These are phyloP conservation scores for Poeciliopsis turrubarensis DNA, from an alignment of 2,113 vertebrate species.

Conservation along the genomic window DNA sequence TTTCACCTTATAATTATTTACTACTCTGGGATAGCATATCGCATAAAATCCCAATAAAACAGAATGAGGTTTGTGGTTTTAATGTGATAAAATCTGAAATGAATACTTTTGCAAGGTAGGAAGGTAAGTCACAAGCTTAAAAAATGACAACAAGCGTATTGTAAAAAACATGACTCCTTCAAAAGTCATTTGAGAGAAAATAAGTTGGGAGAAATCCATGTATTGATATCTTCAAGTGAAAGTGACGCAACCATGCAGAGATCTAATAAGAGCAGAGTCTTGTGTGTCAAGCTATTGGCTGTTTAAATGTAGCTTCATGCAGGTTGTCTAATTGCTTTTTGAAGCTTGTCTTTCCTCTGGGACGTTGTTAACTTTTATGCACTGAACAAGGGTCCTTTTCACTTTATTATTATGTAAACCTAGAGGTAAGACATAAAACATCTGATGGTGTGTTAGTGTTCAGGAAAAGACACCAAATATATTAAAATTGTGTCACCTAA, in stretches of 20 bases:
- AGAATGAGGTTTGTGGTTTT: too few relatives aligned
- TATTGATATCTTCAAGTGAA: conserved; percentile 52
- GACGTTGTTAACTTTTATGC: conserved; percentile 61
- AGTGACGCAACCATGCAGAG: conserved; percentile 37
- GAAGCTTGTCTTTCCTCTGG: conserved; percentile 50
- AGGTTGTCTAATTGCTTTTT: conserved; percentile 68
- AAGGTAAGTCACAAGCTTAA: conserved; percentile 35
- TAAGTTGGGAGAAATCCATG: conserved; percentile 41
- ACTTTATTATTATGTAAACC: conserved; percentile 53
- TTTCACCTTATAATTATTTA: too few relatives aligned
- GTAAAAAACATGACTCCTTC: conserved; percentile 7
- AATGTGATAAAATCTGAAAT: too few relatives aligned
- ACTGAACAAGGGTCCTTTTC: conserved; percentile 48
- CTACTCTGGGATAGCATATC: too few relatives aligned
- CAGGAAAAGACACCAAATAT: conserved; percentile 26
- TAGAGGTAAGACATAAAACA: conserved; percentile 43
- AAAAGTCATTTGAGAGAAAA: conserved; percentile 54
- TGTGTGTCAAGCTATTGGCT: conserved; percentile 58
- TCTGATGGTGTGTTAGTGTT: conserved; percentile 39
- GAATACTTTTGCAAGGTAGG: background rate
- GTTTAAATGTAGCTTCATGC: conserved; percentile 53
- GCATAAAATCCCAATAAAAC: too few relatives aligned
- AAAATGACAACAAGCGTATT: conserved; percentile 10
- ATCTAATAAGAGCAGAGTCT: conserved; percentile 60
- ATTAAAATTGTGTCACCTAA: conserved; percentile 20